Evolutionary conservation across 2,113 vertebrate genomes (phyloP).

Genomic region (Sylvia atricapilla): DNA sequence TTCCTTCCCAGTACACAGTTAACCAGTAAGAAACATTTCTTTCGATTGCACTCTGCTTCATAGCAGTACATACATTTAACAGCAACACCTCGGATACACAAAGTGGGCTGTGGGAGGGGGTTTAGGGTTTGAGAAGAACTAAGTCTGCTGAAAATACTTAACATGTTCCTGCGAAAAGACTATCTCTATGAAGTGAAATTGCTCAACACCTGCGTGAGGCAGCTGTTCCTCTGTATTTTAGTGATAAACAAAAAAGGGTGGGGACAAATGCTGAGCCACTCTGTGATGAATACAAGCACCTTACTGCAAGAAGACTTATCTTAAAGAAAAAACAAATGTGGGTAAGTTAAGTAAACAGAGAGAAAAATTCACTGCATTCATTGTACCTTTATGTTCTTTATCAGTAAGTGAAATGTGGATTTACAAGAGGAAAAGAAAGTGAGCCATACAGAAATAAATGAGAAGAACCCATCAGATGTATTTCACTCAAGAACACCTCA

Average conservation of each 20-base stretch:
- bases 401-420: background rate
- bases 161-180: background rate
- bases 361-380: background rate
- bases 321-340: background rate
- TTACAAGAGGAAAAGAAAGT: background rate
- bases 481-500: background rate
- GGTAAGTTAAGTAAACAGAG: background rate
- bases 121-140: background rate
- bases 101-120: accelerated
- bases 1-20: background rate
- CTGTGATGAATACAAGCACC: background rate
- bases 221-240: background rate
- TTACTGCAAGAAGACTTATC: background rate
- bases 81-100: background rate
- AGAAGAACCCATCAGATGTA: background rate
- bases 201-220: background rate
- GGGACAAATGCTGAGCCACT: background rate
- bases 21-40: background rate
- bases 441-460: background rate
- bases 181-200: background rate
- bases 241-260: background rate
- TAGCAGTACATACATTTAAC: background rate
- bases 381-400: background rate
- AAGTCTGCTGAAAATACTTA: background rate
- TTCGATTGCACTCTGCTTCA: background rate